phyloP scores from a whole-genome alignment of 2,113 vertebrate genomes.

The Coracopsis vasa region DNA sequence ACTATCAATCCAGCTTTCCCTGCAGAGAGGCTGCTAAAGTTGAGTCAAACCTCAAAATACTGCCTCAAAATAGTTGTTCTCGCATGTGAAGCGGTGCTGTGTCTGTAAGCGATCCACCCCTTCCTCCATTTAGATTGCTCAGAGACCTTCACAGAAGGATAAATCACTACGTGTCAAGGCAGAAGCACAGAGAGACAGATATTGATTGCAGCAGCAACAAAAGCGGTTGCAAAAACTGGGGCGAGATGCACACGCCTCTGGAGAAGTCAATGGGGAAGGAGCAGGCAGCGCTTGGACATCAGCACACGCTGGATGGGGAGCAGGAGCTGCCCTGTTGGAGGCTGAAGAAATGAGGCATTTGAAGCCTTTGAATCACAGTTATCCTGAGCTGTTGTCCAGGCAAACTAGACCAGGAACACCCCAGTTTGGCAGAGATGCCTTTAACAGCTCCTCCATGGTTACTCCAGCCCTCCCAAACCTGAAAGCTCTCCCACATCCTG shows the following conservation, averaged over 20 bases:
- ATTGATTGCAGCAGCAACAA: neutral
- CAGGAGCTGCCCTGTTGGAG: fast-evolving
- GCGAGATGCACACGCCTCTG: fast-evolving
- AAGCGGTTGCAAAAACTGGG: neutral
- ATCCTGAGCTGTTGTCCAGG: neutral
- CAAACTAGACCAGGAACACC: neutral
- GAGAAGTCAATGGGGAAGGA: neutral
- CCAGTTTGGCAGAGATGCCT: neutral
- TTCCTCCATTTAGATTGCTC: conserved; percentile 28
- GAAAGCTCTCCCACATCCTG: neutral
- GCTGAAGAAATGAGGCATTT: fast-evolving
- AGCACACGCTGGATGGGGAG: fast-evolving
- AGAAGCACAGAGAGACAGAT: neutral
- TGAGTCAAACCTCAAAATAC: conserved; percentile 41
- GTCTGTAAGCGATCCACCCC: conserved; percentile 18
- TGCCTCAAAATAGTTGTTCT: conserved; percentile 8
- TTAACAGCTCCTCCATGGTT: neutral
- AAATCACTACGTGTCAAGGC: conserved; percentile 14
- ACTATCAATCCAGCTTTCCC: conserved; percentile 11
- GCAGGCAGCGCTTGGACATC: fast-evolving
- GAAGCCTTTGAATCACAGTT: neutral
- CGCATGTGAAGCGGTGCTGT: neutral
- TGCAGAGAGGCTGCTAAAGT: conserved; percentile 4
- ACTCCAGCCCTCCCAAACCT: neutral
- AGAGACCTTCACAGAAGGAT: neutral